These are phyloP conservation scores for Pteropus rufus DNA, from an alignment of 2,797 vertebrate species.

Conservation along the genomic window DNA sequence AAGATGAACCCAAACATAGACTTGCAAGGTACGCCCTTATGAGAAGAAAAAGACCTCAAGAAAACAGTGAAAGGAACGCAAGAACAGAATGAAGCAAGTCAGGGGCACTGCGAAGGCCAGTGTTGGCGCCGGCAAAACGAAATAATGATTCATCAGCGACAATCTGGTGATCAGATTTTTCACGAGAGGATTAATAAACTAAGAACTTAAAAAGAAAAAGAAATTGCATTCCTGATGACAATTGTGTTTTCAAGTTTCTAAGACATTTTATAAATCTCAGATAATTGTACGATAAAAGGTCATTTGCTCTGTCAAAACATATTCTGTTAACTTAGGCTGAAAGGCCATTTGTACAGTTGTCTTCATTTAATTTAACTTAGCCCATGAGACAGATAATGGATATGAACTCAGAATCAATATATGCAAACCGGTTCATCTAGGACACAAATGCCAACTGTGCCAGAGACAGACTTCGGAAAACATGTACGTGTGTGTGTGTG, in stretches of 20 bases:
- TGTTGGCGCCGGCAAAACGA: too few relatives aligned
- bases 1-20: too few relatives aligned
- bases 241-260: background rate
- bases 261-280: background rate
- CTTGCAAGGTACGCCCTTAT: too few relatives aligned
- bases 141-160: too few relatives aligned
- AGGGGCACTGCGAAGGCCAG: too few relatives aligned
- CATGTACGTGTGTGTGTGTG: background rate
- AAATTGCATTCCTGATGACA: background rate
- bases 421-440: background rate
- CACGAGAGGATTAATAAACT: too few relatives aligned
- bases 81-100: too few relatives aligned
- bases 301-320: constrained; percentile 1
- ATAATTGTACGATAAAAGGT: background rate
- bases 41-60: too few relatives aligned
- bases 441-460: background rate
- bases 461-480: background rate
- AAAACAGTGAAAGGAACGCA: too few relatives aligned
- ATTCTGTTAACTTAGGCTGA: background rate
- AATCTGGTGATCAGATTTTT: too few relatives aligned
- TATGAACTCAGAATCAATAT: background rate
- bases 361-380: constrained; percentile 48
- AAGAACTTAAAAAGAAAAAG: too few relatives aligned
- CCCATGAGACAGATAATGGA: constrained; percentile 25
- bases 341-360: background rate